These are phyloP conservation scores for Toxotes jaculatrix DNA, from an alignment of 2,113 vertebrate species.

Conservation along the genomic window DNA sequence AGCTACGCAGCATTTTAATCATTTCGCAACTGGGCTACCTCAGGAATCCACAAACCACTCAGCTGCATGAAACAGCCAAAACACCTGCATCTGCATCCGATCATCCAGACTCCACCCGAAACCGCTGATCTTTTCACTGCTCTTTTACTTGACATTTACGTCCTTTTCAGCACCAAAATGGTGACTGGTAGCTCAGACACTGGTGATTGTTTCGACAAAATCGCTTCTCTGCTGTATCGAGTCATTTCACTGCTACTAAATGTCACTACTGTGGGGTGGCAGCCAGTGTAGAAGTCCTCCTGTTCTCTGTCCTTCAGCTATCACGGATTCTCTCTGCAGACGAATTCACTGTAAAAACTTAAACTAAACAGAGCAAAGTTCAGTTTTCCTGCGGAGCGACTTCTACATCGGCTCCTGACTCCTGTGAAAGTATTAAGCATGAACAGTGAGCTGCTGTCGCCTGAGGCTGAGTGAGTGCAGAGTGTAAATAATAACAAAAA, in stretches of 20 bases:
- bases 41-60: constrained; percentile 69
- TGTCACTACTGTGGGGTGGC: constrained; percentile 4
- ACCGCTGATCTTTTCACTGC: background rate
- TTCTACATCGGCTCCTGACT: constrained; percentile 34
- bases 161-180: constrained; percentile 12
- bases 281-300: background rate
- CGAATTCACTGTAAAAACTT: background rate
- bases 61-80: constrained; percentile 40
- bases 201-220: constrained; percentile 58
- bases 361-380: background rate
- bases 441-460: constrained; percentile 17
- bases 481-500: constrained; percentile 64
- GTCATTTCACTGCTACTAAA: constrained; percentile 50
- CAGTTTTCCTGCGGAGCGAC: background rate
- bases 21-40: constrained; percentile 86
- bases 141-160: constrained; percentile 25
- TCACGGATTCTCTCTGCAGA: background rate
- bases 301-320: background rate
- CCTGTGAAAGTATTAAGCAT: constrained; percentile 68
- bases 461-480: constrained; percentile 30
- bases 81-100: constrained; percentile 32
- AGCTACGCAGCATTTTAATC: constrained; percentile 70
- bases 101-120: constrained; percentile 7
- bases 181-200: constrained; percentile 83
- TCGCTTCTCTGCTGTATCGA: constrained; percentile 44